Evolutionary conservation across 2,113 vertebrate genomes (phyloP).

Genomic region (Bubo blakistoni): DNA sequence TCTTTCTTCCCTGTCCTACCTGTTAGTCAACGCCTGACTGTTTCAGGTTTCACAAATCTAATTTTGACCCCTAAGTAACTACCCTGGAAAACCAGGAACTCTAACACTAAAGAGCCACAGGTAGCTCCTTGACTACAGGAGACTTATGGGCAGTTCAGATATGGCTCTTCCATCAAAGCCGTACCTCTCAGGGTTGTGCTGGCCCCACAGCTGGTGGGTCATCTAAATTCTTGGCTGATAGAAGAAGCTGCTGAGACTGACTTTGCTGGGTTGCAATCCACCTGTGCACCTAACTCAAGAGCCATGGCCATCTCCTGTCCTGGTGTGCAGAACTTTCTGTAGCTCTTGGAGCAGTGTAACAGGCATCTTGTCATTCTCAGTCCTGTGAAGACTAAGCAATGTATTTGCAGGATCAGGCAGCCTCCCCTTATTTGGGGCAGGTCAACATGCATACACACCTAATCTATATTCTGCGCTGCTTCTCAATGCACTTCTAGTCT

Average conservation of each 20-base stretch:
- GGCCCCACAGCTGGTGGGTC: neutral
- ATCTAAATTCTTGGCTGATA: neutral
- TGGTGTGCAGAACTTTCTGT: neutral
- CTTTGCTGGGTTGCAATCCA: neutral
- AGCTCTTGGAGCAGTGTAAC: neutral
- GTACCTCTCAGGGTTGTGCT: neutral
- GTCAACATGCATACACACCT: neutral
- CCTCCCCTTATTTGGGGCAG: neutral
- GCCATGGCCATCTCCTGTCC: neutral
- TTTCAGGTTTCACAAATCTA: neutral
- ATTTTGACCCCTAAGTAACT: neutral
- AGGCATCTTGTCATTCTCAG: neutral
- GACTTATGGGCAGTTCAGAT: neutral
- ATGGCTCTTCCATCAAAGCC: neutral
- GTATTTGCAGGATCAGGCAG: neutral
- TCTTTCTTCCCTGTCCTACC: neutral
- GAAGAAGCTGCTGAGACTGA: neutral
- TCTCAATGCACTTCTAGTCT: neutral
- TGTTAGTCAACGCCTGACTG: neutral
- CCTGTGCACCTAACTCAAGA: neutral
- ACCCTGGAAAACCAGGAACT: neutral
- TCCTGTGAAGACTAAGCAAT: neutral
- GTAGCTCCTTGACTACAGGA: neutral
- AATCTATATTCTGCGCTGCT: neutral
- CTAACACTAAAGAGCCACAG: fast-evolving